phyloP scores from a whole-genome alignment of 2,797 vertebrate species.

The Spatula clypeata region DNA sequence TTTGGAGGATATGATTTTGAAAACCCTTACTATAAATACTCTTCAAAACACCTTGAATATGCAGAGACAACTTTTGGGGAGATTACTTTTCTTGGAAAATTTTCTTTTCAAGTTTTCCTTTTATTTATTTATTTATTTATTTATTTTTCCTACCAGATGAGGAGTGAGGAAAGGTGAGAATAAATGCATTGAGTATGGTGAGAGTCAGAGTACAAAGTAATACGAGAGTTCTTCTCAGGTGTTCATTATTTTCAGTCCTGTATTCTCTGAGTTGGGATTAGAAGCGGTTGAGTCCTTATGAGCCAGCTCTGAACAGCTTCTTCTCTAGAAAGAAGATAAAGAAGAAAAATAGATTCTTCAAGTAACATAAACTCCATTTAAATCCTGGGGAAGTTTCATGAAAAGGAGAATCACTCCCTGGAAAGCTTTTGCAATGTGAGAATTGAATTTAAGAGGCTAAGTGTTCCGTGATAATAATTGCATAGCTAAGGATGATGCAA shows the following conservation, averaged over 20 bases:
- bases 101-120: background rate
- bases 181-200: background rate
- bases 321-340: background rate
- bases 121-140: background rate
- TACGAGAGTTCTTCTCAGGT: background rate
- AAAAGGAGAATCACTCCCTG: conserved; percentile 30
- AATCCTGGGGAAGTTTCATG: conserved; percentile 5
- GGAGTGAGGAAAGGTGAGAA: background rate
- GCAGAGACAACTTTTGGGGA: background rate
- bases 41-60: background rate
- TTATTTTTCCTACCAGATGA: background rate
- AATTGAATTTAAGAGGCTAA: conserved; percentile 60
- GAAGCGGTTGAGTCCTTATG: background rate
- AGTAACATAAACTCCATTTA: background rate
- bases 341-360: conserved; percentile 33
- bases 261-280: background rate
- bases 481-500: conserved; percentile 63
- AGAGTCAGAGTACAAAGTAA: background rate
- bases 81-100: background rate
- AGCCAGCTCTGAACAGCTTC: background rate
- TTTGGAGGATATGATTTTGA: background rate
- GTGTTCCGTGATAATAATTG: conserved; percentile 40
- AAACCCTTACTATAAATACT: background rate
- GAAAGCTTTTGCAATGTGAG: conserved; percentile 37
- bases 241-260: background rate